These are phyloP conservation scores for Matsumyia berberina DNA, from an alignment of 2,888 invertebrate genomes.

Conservation along the genomic window DNA sequence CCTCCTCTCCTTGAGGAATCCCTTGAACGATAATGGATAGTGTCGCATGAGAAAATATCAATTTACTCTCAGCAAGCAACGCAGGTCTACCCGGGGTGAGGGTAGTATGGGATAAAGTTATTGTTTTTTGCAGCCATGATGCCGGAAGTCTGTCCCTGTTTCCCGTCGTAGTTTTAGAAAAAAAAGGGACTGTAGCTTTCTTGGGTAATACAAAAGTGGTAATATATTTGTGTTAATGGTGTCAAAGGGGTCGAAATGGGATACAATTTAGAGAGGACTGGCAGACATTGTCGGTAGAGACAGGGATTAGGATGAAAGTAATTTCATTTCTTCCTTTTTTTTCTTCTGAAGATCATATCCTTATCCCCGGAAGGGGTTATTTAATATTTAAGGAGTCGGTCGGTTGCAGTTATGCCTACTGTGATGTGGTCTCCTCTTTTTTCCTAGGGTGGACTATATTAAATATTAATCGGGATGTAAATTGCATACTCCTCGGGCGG, in stretches of 20 bases:
- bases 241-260: slow-evolving; percentile 32
- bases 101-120: slow-evolving; percentile 21
- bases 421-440: background rate
- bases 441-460: background rate
- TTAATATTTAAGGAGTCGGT: slow-evolving; percentile 35
- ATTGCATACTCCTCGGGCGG: slow-evolving; percentile 7
- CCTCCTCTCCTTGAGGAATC: background rate
- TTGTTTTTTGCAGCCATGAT: slow-evolving; percentile 33
- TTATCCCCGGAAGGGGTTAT: slow-evolving; percentile 11
- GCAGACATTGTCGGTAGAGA: background rate
- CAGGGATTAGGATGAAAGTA: slow-evolving; percentile 8
- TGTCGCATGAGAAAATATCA: slow-evolving; percentile 12
- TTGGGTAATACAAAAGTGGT: background rate
- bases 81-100: background rate
- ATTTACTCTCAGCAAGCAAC: background rate
- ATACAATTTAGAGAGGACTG: slow-evolving; percentile 9
- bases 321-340: slow-evolving; percentile 5
- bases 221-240: slow-evolving; percentile 53
- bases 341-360: background rate
- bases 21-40: slow-evolving; percentile 5
- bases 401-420: background rate
- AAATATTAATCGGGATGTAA: slow-evolving; percentile 36
- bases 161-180: background rate
- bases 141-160: background rate
- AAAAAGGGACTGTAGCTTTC: background rate